Base-by-base conservation (phyloP, 2,888 invertebrate species). In the Unio pictorum region DNA sequence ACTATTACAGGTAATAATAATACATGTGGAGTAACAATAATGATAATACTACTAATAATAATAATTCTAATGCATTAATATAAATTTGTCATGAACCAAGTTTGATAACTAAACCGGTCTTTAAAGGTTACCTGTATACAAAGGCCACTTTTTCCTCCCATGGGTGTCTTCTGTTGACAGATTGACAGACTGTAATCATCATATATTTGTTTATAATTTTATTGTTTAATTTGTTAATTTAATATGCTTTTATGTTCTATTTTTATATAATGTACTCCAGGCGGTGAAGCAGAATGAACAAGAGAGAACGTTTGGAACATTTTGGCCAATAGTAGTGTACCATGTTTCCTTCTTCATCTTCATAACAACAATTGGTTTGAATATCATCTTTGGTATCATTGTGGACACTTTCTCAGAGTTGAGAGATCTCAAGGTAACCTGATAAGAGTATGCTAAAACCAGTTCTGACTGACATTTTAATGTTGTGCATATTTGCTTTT, bases 301-400 rank as follows among this genome's bases (percentile, higher is more conserved):
- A 3, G 83, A 81, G 56, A 79, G 81, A 34, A 78, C 81, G 17
- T 87, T 87, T 76, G 76, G 65, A 30, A 78, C 79, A 60, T 87
- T 87, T 78, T 87, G 87, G 87, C 87, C 86, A 30, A 81, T 89
- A 60, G 87, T 88, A 57, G 78, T 90, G 61, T 90, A 87, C 80
- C 89, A 90, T 75, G 85, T 90, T 57, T 86, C 89, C 59, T 90
- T 90, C 88, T 90, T 90, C 83, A 88, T 90, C 74, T 87, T 90
- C 81, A 88, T 90, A 80, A 89, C 89, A 34, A 90, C 90, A 68
- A 90, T 90, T 71, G 90, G 90, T 63, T 86, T 90, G 65, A 90
- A 90, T 85, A 89, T 90, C 79, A 90, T 90, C 80, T 90, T 90
- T 75, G 90, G 90, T 83, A 90, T 90, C 84, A 90, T 90, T 69